Evolutionary conservation across 2,113 vertebrate species (phyloP), one percentile per base, ranked within the genome.

Genomic region (Ranitomeya imitator): DNA sequence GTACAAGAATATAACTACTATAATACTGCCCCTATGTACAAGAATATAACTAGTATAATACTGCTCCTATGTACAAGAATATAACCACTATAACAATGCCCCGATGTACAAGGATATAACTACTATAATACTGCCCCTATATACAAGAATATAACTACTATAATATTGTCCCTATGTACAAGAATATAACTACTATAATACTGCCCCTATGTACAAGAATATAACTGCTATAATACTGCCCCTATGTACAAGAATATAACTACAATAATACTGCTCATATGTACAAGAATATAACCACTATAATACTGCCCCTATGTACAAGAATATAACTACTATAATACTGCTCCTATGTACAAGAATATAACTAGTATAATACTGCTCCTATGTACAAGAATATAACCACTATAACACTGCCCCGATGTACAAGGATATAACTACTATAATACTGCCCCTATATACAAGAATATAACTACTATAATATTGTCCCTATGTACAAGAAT

Each of bases 131-230:
- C 71, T 74, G 71, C 71, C 18, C 71, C 71, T 74, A 45, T 74
- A 8, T 74, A 74, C 71, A 74, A 18, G 71, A 74, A 74, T 74
- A 74, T 74, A 74, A 74, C 71, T 74, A 74, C 31, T 74, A 74
- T 74, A 74, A 74, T 74, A 74, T 31, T 74, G 71, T 15, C 15
- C 71, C 71, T 69, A 45, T 74, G 6, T 74, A 74, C 71, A 74
- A 18, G 71, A 74, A 74, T 74, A 74, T 74, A 74, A 74, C 71
- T 74, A 74, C 71, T 74, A 74, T 74, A 37, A 74, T 74, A 74
- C 71, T 74, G 71, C 71, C 45, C 71, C 26, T 31, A 31, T 31
- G 26, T 31, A 31, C 26, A 31, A 31, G 26, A 31, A 31, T 31
- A 31, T 31, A 31, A 31, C 26, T 31, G 2, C 26, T 31, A 31